These are phyloP conservation scores for Struthidea cinerea DNA, from an alignment of 2,113 vertebrate genomes.

Conservation along the genomic window DNA sequence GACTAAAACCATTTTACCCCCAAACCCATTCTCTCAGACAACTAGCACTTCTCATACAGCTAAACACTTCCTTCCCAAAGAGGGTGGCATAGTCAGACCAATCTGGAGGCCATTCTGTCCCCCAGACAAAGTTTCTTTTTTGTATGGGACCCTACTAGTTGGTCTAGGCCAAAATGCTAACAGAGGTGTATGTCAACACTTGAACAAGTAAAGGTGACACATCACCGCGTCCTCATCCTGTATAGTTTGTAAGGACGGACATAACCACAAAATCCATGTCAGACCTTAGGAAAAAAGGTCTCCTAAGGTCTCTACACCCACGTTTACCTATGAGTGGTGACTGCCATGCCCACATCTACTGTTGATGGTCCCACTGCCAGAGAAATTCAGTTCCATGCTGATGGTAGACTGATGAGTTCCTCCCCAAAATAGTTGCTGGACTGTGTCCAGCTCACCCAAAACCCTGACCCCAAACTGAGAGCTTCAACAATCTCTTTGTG, in stretches of 20 bases:
- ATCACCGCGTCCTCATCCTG: neutral
- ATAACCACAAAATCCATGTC: neutral
- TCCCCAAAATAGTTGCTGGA: neutral
- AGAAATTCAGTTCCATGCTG: neutral
- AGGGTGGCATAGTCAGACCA: neutral
- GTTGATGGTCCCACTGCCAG: accelerated
- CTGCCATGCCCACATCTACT: neutral
- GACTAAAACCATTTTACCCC: neutral
- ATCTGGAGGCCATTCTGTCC: neutral
- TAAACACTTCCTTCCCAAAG: neutral
- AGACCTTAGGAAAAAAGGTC: neutral
- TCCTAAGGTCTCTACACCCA: neutral
- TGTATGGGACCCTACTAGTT: neutral
- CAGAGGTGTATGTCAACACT: neutral
- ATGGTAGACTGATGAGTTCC: neutral
- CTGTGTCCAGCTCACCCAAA: neutral
- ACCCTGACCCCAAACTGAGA: neutral
- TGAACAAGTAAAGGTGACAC: neutral
- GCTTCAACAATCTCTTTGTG: neutral
- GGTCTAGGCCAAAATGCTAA: neutral
- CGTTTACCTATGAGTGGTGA: neutral
- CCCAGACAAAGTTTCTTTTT: too few species aligned
- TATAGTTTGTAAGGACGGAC: neutral
- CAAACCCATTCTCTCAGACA: neutral
- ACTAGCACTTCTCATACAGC: neutral